phyloP scores from a whole-genome alignment of 2,888 invertebrate genomes.

The Dynastes hyllus region DNA sequence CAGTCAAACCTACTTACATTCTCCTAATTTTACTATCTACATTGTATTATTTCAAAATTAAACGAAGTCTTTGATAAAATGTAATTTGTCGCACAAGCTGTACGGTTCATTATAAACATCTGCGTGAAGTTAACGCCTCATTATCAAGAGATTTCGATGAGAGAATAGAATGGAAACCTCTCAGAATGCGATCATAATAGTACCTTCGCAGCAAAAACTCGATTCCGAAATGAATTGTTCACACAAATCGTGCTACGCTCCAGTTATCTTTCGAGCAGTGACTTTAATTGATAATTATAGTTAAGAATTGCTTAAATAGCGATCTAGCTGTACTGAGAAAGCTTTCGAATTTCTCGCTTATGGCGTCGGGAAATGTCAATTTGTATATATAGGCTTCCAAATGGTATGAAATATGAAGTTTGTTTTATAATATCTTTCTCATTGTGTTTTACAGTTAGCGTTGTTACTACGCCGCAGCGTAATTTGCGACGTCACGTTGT shows the following conservation, averaged over 20 bases:
- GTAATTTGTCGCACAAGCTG: too few species aligned
- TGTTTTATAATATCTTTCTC: not conserved
- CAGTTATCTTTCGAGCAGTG: constrained; percentile 11
- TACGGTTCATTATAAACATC: too few species aligned
- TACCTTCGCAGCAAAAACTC: not conserved
- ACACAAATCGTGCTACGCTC: constrained; percentile 1
- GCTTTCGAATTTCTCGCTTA: not conserved
- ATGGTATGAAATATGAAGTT: too few species aligned
- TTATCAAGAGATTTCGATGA: not conserved
- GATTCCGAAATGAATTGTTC: constrained; percentile 8
- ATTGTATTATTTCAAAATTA: too few species aligned
- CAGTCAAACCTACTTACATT: too few species aligned
- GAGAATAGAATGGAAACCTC: not conserved
- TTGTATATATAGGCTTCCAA: too few species aligned
- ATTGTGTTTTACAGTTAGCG: constrained; percentile 1
- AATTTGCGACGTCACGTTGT: constrained; percentile 1
- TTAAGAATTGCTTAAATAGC: constrained; percentile 1
- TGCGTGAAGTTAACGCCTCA: not conserved
- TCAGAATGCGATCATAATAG: not conserved
- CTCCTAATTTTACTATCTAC: too few species aligned
- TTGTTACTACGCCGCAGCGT: not conserved
- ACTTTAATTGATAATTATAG: constrained; percentile 22
- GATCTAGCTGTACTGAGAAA: not conserved
- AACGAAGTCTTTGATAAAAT: too few species aligned
- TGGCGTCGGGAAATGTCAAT: not conserved